Evolutionary conservation across 2,113 vertebrate species (phyloP).

Genomic region (Pseudopodoces humilis): DNA sequence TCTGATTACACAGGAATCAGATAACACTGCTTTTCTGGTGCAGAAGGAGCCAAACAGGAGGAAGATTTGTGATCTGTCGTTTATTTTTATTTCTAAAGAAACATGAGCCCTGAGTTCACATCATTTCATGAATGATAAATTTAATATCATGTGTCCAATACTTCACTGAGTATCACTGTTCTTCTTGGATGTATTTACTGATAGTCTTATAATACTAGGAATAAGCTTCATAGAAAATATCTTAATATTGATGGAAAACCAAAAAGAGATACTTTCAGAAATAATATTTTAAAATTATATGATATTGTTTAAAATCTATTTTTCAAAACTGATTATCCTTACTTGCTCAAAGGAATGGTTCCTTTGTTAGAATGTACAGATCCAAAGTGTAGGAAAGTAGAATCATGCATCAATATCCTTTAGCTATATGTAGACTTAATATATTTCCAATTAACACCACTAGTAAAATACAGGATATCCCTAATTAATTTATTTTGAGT

Average conservation of each 20-base stretch:
- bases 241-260: background rate
- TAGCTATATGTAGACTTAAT: background rate
- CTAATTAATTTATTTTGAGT: background rate
- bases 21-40: background rate
- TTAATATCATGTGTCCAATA: background rate
- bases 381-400: background rate
- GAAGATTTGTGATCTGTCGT: background rate
- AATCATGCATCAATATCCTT: background rate
- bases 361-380: background rate
- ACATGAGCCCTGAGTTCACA: background rate
- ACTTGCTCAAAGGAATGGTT: background rate
- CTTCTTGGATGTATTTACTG: background rate
- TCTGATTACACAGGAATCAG: background rate
- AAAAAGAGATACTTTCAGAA: background rate
- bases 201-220: background rate
- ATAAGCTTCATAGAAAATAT: background rate
- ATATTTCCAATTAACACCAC: background rate
- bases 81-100: background rate
- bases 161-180: background rate
- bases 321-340: background rate
- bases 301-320: background rate
- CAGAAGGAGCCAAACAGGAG: background rate
- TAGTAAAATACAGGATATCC: background rate
- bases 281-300: background rate
- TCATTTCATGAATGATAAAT: background rate